These are phyloP conservation scores for Pollenia griseotomentosa DNA, from an alignment of 2,888 invertebrate genomes.

Conservation along the genomic window DNA sequence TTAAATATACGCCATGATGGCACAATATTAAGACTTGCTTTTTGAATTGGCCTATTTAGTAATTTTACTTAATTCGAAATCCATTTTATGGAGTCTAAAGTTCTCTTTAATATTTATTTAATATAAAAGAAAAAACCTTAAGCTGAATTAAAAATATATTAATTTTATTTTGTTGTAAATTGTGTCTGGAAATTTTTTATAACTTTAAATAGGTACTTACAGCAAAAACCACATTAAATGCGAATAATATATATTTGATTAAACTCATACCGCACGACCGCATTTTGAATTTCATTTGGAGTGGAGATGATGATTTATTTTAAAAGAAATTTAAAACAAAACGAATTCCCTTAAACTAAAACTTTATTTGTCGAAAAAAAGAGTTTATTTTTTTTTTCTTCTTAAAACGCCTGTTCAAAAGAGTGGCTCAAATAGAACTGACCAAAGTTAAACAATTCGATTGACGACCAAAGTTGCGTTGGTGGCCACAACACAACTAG, in stretches of 20 bases:
- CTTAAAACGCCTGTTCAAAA: constrained; percentile 76
- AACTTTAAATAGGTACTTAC: constrained; percentile 83
- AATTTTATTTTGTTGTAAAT: neutral
- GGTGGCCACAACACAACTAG: constrained; percentile 76
- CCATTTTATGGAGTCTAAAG: too few species aligned
- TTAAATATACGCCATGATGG: too few species aligned
- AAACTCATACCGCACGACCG: constrained; percentile 85
- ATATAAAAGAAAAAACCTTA: too few species aligned
- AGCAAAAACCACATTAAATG: constrained; percentile 87
- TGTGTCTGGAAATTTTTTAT: too few species aligned
- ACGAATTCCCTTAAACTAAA: neutral
- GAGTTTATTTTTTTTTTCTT: constrained; percentile 13
- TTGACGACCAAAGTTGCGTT: constrained; percentile 75
- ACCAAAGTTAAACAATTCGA: constrained; percentile 77
- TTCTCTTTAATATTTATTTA: too few species aligned
- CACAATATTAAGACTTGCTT: too few species aligned
- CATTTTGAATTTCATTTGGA: constrained; percentile 79
- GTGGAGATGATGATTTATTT: constrained; percentile 7
- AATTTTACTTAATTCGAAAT: too few species aligned
- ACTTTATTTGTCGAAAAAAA: neutral
- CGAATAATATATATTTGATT: constrained; percentile 87
- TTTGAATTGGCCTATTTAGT: too few species aligned
- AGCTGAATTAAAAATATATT: too few species aligned
- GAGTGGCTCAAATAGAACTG: constrained; percentile 80
- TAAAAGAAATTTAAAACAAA: neutral